Evolutionary conservation across 2,113 vertebrate genomes (phyloP).

Genomic region (Lepus europaeus): DNA sequence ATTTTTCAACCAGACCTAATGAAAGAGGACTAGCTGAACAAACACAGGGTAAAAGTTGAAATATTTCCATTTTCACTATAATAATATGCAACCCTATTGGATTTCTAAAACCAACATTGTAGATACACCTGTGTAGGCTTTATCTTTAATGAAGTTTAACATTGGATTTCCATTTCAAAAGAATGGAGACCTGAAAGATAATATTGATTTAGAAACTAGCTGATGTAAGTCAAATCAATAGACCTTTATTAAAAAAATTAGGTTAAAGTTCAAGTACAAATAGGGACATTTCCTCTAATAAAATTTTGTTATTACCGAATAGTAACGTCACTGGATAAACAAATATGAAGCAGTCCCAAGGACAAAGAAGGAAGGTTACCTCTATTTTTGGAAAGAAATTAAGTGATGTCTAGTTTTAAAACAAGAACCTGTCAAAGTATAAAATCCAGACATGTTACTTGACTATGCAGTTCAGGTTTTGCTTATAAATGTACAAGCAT

Average conservation of each 20-base stretch:
- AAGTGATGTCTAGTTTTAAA: slow-evolving; percentile 35
- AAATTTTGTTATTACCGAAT: slow-evolving; percentile 37
- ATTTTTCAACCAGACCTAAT: background rate
- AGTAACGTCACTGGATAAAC: slow-evolving; percentile 10
- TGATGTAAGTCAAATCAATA: slow-evolving; percentile 31
- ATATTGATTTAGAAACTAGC: background rate
- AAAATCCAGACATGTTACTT: slow-evolving; percentile 10
- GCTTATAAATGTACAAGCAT: background rate
- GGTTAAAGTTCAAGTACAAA: slow-evolving; percentile 19
- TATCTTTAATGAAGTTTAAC: background rate
- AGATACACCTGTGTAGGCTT: background rate
- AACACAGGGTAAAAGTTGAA: background rate
- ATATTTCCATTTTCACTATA: background rate
- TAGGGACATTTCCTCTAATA: background rate
- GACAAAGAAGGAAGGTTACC: slow-evolving; percentile 35
- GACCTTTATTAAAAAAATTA: slow-evolving; percentile 43
- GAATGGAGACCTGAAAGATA: background rate
- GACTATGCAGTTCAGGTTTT: slow-evolving; percentile 3
- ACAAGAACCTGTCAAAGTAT: slow-evolving; percentile 18
- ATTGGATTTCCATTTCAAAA: slow-evolving; percentile 8
- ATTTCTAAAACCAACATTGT: background rate
- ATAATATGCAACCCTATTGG: background rate
- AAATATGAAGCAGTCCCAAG: background rate
- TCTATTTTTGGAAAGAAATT: slow-evolving; percentile 47
- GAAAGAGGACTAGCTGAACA: background rate